These are phyloP conservation scores for Mnemiopsis leidyi DNA, from an alignment of 37 sponge, comb jelly and placozoan genomes.

Conservation along the genomic window DNA sequence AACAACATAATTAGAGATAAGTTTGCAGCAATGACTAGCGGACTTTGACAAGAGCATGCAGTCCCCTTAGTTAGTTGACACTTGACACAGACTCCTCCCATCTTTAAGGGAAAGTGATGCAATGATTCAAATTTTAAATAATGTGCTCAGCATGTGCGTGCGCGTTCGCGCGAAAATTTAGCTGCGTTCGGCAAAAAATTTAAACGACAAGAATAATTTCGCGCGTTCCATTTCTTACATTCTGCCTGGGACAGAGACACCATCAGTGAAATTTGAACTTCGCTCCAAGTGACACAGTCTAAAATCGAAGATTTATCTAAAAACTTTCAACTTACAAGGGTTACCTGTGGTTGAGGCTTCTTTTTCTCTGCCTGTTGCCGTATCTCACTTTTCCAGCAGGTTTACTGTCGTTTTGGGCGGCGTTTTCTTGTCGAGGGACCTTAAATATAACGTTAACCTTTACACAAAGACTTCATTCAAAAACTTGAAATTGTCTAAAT, in stretches of 20 bases:
- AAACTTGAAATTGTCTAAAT: too few species aligned
- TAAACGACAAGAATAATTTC: neutral
- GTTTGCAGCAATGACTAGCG: too few species aligned
- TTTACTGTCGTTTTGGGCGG: neutral
- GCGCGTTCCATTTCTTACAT: neutral
- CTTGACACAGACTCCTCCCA: too few species aligned
- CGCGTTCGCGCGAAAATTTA: neutral
- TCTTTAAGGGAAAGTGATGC: neutral
- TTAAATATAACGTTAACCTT: too few species aligned
- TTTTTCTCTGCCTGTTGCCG: constrained; percentile 50
- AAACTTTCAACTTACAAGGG: neutral
- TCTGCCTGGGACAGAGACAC: neutral
- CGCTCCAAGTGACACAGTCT: neutral
- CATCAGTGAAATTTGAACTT: neutral
- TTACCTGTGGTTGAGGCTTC: constrained; percentile 43
- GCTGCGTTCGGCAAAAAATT: neutral
- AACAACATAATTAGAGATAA: too few species aligned
- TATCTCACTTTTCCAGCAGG: constrained; percentile 56
- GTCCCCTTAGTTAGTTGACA: too few species aligned
- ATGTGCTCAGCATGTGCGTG: neutral
- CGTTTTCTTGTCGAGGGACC: neutral
- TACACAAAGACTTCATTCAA: too few species aligned
- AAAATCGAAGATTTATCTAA: neutral
- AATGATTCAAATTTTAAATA: neutral
- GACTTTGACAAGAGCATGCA: too few species aligned